phyloP scores from a whole-genome alignment of 2,888 invertebrate genomes.

The Ophonus ardosiacus region DNA sequence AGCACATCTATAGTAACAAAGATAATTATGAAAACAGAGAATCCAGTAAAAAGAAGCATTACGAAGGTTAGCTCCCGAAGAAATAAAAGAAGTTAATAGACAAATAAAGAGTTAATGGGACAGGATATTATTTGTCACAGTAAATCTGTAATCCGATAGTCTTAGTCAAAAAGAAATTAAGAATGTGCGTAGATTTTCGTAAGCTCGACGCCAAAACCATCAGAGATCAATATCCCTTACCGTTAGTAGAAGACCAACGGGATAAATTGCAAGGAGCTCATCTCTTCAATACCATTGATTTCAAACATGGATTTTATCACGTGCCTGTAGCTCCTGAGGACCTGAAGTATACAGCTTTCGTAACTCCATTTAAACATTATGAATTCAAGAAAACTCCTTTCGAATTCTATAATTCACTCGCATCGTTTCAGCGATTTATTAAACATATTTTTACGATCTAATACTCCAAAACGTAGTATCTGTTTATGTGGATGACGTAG shows the following conservation, averaged over 20 bases:
- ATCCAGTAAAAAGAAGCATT: not conserved
- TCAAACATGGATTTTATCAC: slow-evolving; percentile 19
- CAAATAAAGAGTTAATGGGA: slow-evolving; percentile 25
- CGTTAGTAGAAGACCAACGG: slow-evolving; percentile 69
- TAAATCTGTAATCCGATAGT: slow-evolving; percentile 22
- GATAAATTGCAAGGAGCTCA: slow-evolving; percentile 66
- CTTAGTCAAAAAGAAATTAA: slow-evolving; percentile 25
- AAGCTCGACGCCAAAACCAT: not conserved
- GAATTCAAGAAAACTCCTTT: slow-evolving; percentile 38
- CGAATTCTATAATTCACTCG: slow-evolving; percentile 21
- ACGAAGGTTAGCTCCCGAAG: slow-evolving; percentile 7
- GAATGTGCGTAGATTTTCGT: slow-evolving; percentile 30
- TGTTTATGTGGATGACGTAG: slow-evolving; percentile 24
- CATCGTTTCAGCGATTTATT: slow-evolving; percentile 18
- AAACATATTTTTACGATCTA: slow-evolving; percentile 16
- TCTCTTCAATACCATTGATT: slow-evolving; percentile 65
- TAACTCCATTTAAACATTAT: slow-evolving; percentile 21
- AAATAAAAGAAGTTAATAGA: slow-evolving; percentile 17
- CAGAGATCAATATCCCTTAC: slow-evolving; percentile 68
- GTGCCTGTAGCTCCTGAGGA: slow-evolving; percentile 16
- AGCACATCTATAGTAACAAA: not conserved
- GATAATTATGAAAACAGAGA: slow-evolving; percentile 13
- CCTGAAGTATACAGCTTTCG: slow-evolving; percentile 25
- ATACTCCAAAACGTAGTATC: not conserved
- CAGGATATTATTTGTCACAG: slow-evolving; percentile 34